Base-by-base conservation (phyloP, 2,888 invertebrate species). In the Metellina segmentata region DNA sequence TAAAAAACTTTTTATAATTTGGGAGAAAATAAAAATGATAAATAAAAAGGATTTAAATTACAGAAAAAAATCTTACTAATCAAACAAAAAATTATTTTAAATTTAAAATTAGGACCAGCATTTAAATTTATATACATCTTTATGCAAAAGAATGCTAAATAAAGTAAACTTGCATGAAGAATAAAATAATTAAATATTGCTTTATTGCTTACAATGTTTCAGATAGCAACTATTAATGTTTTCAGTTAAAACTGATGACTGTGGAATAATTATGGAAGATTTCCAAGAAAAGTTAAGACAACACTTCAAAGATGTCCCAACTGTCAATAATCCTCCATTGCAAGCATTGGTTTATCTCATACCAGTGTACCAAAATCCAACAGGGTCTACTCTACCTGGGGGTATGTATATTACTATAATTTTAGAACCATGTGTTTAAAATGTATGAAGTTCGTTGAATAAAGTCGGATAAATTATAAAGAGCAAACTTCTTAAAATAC, bases 301-400 rank as follows among this genome's bases (percentile, higher is more conserved):
- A 81, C 94, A 95, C 7, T 94, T 94, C 52, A 94, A 94, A 52
- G 93, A 92, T 51, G 94, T 16, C 61, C 81, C 83, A 11, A n/a
- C 61, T 20, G 34, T 20, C 48, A 51, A 34, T 7, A 74, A 81
- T 11, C 87, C 75, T 72, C 92, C 95, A 86, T 96, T 96, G 93
- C 96, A 96, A 96, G 96, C 95, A 0, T 95, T 96, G 94, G 95
- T 96, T 93, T 96, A 96, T 92, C 95, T 96, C 0, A 96, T 96
- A 93, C 96, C 96, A 11, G 95, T 95, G 1, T 96, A 95, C 94
- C 96, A 96, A 92, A 96, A 96, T 95, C 96, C 96, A 5, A 96
- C 96, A 2, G 96, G 96, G 49, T 85, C 90, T 11, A 93, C 93
- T 83, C 93, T 94, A 51, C 93, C 94, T 7, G 92, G 94, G 93